These are phyloP conservation scores for Heteromurus nitidus DNA, from an alignment of 2,888 invertebrate genomes.

Conservation along the genomic window DNA sequence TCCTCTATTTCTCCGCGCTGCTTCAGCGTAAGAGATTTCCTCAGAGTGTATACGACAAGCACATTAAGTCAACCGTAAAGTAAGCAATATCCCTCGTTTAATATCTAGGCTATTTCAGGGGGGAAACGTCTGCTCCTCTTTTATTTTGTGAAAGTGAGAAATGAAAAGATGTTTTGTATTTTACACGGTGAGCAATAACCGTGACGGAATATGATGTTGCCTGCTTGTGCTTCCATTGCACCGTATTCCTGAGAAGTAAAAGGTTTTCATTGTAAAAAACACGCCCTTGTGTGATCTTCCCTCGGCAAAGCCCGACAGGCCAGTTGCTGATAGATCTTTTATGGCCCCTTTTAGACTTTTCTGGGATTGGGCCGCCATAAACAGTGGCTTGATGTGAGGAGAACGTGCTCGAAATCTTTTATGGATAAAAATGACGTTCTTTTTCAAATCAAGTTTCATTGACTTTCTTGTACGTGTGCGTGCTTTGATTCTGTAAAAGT, in stretches of 20 bases:
- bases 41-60: neutral
- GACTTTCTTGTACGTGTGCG: conserved; percentile 2
- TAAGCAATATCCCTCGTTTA: too few relatives aligned
- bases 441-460: neutral
- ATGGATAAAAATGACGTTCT: neutral
- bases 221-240: too few relatives aligned
- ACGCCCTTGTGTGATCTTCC: neutral
- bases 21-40: neutral
- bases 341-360: neutral
- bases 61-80: too few relatives aligned
- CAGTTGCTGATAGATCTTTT: neutral
- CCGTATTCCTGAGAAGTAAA: too few relatives aligned
- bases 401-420: conserved; percentile 13
- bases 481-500: conserved; percentile 8
- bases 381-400: neutral
- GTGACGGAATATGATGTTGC: too few relatives aligned
- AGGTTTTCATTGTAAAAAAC: too few relatives aligned
- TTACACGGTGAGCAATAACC: neutral
- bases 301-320: neutral
- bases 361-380: neutral
- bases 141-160: neutral
- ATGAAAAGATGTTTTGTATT: neutral
- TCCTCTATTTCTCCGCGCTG: too few relatives aligned
- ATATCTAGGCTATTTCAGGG: too few relatives aligned
- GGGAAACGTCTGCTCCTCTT: too few relatives aligned